Conservation (phyloP, 1,140 invertebrate species). For the Bombyx mori region ASM3026992v2 NC_085107.1:8290001-8290500, state of each 20-base stretch:
- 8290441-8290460: slow-evolving; percentile 32
- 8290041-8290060: background rate
- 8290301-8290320: too few relatives aligned
- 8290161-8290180: background rate
- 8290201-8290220: slow-evolving; percentile 32
- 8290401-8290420: slow-evolving; percentile 21
- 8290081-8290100: background rate
- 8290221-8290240: slow-evolving; percentile 31
- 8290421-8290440: slow-evolving; percentile 21
- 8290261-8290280: slow-evolving; percentile 4
- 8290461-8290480: slow-evolving; percentile 53
- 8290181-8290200: slow-evolving; percentile 19
- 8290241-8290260: slow-evolving; percentile 18
- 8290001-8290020: too few relatives aligned
- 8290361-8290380: background rate
- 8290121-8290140: background rate
- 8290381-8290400: slow-evolving; percentile 2
- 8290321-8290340: background rate
- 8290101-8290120: background rate
- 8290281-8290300: background rate
- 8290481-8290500: slow-evolving; percentile 46
- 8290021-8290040: background rate
- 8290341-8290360: background rate
- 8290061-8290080: background rate
- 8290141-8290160: background rate